phyloP scores from a whole-genome alignment of 2,113 vertebrate genomes.

The Cyrtonyx montezumae region DNA sequence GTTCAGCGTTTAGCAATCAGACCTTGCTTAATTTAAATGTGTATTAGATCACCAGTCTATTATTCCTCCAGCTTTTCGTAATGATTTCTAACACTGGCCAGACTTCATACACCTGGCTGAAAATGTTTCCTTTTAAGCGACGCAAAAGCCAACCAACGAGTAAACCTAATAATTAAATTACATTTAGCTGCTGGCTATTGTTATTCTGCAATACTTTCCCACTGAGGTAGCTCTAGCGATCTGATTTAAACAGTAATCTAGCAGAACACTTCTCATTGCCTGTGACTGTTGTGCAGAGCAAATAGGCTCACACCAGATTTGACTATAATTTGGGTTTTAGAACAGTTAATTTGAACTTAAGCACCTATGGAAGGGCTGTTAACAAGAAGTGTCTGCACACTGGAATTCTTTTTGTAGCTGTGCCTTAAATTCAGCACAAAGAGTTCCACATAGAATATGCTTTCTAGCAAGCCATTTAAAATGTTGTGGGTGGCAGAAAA shows the following conservation, averaged over 20 bases:
- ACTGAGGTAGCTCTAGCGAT: conserved; percentile 30
- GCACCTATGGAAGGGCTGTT: conserved; percentile 55
- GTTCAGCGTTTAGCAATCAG: conserved; percentile 29
- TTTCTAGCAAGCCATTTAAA: conserved; percentile 15
- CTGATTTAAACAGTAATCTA: conserved; percentile 54
- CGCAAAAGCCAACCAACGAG: conserved; percentile 38
- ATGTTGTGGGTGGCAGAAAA: background rate
- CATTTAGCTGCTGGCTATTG: conserved; percentile 59
- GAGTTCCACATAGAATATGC: background rate
- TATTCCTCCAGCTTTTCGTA: conserved; percentile 43
- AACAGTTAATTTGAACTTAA: conserved; percentile 72
- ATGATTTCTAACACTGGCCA: conserved; percentile 21
- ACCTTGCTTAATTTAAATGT: conserved; percentile 21
- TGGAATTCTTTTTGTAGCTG: conserved; percentile 7
- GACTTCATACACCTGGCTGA: conserved; percentile 44
- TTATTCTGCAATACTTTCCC: conserved; percentile 22
- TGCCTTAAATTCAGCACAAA: conserved; percentile 14
- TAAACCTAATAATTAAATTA: conserved; percentile 70
- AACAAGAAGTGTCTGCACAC: conserved; percentile 28
- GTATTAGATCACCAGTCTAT: background rate
- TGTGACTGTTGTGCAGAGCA: conserved; percentile 35
- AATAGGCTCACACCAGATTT: conserved; percentile 68
- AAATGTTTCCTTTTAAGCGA: conserved; percentile 66
- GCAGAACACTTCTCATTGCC: conserved; percentile 59
- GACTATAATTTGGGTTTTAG: conserved; percentile 73